phyloP scores from a whole-genome alignment of 2,888 invertebrate species.

The Nomada ruficornis region DNA sequence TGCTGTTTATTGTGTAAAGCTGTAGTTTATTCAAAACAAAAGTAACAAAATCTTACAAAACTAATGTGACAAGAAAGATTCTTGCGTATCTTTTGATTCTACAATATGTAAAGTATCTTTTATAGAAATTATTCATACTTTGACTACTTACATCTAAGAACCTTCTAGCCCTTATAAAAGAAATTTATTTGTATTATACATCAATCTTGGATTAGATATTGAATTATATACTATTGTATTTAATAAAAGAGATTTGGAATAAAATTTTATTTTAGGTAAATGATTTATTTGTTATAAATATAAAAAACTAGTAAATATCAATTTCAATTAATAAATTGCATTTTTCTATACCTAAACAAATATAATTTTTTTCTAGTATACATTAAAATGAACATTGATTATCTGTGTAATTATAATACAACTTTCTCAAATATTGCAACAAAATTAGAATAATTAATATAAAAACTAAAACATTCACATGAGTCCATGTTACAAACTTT shows the following conservation, averaged over 20 bases:
- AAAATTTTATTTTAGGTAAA: conserved; percentile 59
- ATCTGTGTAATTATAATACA: neutral
- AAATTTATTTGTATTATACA: conserved; percentile 41
- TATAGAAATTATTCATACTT: conserved; percentile 22
- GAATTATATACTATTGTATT: conserved; percentile 47
- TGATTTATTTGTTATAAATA: conserved; percentile 55
- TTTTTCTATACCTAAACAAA: conserved; percentile 20
- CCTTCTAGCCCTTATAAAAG: conserved; percentile 19
- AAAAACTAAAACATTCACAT: neutral
- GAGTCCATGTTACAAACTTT: neutral
- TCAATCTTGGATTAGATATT: conserved; percentile 41
- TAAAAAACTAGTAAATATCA: conserved; percentile 48
- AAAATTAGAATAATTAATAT: conserved; percentile 1
- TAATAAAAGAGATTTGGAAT: conserved; percentile 49
- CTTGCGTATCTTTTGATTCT: neutral
- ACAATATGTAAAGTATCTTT: conserved; percentile 5
- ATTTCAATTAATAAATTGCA: conserved; percentile 23
- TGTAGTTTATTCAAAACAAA: neutral
- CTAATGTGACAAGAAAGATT: conserved; percentile 5
- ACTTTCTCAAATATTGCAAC: neutral
- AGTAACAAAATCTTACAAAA: conserved; percentile 12
- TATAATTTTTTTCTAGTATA: conserved; percentile 10
- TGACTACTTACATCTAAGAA: conserved; percentile 14
- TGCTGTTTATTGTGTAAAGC: conserved; percentile 12
- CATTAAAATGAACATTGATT: neutral